Conservation (phyloP, 2,113 vertebrate genomes). For the Syrrhaptes paradoxus region DNA sequence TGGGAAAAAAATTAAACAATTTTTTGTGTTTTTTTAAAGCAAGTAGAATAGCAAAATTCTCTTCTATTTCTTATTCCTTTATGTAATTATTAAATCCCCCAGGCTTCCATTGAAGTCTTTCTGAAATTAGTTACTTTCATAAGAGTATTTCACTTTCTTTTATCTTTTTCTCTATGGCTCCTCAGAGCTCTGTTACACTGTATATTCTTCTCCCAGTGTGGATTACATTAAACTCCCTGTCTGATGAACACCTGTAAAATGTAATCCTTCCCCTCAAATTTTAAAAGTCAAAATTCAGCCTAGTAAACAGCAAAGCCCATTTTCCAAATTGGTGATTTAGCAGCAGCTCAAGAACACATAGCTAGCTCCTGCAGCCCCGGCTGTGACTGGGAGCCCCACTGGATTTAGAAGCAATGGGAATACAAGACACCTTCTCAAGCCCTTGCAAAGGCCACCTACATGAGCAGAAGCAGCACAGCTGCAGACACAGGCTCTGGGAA, state of each 20-base stretch:
- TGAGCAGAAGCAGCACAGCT: neutral
- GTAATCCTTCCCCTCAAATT: neutral
- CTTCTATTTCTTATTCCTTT: slow-evolving; percentile 30
- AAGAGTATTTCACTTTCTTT: slow-evolving; percentile 1
- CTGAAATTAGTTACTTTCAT: slow-evolving; percentile 28
- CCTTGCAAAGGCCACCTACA: neutral
- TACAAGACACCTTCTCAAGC: neutral
- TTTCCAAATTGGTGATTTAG: neutral
- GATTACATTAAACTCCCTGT: neutral
- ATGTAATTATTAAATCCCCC: neutral
- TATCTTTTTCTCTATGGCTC: neutral
- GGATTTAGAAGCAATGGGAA: neutral
- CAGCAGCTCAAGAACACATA: neutral
- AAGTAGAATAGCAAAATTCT: neutral
- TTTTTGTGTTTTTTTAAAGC: slow-evolving; percentile 23
- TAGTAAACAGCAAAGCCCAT: neutral
- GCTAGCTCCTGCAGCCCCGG: neutral
- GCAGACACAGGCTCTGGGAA: rapidly evolving
- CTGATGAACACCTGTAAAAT: neutral
- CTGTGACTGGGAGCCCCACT: neutral
- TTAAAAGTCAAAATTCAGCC: neutral
- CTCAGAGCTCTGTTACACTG: neutral
- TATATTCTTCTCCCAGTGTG: neutral
- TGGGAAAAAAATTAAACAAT: neutral
- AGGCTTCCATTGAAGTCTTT: neutral